Base-by-base conservation (phyloP, 2,888 invertebrate genomes). In the Oscheius sp. region DNA sequence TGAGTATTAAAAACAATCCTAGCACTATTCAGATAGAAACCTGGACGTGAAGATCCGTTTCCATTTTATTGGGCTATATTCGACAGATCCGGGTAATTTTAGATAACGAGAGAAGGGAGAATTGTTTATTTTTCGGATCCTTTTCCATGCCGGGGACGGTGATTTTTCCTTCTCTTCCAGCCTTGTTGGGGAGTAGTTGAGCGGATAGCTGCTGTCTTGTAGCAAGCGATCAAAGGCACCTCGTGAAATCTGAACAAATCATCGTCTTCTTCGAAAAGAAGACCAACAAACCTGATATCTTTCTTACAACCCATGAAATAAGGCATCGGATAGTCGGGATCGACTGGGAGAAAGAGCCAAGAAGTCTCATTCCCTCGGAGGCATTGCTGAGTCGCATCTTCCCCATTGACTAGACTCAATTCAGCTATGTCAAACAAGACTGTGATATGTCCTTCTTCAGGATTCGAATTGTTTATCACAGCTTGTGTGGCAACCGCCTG, bases 401-500 rank as follows among this genome's bases (percentile, higher is more conserved):
- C 55, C 3, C 46, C 57, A 12, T 57, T 34, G 10, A 53, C 23
- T 15, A 48, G 31, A 12, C 61, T 61, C 45, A 66, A 31, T 6
- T 34, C 61, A 23, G 68, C 68, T 5, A 61, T n/a, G 48, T 68
- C 68, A 29, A 42, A 68, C 23, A 25, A 42, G 31, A 68, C 52
- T 17, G 45, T 23, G 10, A 68, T 17, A 48, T 68, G 53, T 29
- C 48, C 68, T 15, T 31, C 2, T 33, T 68, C 46, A 0, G 58
- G 58, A 17, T 42, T 33, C 6, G 27, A 20, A 34, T 68, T 68
- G 17, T 37, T 37, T 23, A 68, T 39, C 17, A 68, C 52, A 23
- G 48, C 68, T 29, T 68, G 68, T 17, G 68, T 68, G 10, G 68
- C 42, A 2, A 61, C 61, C 5, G 68, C 68, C 68, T 68, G 29